Evolutionary conservation across 2,797 vertebrate genomes (phyloP).

Genomic region (Aulostomus chinensis): DNA sequence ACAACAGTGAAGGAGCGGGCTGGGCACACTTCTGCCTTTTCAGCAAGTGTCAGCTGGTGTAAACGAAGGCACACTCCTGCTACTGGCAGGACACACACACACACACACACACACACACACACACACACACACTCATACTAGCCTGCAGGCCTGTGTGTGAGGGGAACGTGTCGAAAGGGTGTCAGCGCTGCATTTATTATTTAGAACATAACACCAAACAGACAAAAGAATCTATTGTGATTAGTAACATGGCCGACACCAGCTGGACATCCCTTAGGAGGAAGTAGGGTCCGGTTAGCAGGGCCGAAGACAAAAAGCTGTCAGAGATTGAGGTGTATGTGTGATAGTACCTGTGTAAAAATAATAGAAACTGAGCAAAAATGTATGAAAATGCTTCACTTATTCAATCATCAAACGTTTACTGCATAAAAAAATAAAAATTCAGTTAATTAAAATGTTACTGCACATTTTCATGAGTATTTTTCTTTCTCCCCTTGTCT

Average conservation of each 20-base stretch:
- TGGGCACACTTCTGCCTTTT: conserved; percentile 63
- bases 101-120: conserved; percentile 11
- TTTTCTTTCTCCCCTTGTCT: too few relatives aligned
- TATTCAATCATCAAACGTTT: background rate
- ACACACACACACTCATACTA: conserved; percentile 28
- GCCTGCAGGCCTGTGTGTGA: conserved; percentile 37
- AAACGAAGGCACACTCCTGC: conserved; percentile 74
- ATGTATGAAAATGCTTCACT: background rate
- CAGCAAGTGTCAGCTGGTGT: conserved; percentile 58
- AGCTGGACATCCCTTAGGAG: conserved; percentile 23
- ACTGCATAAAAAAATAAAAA: too few relatives aligned
- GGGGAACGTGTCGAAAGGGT: conserved; percentile 47
- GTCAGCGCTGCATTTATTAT: conserved; percentile 72
- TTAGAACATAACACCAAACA: conserved; percentile 71
- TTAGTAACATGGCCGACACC: conserved; percentile 47
- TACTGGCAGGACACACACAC: conserved; percentile 40
- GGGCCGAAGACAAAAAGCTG: background rate
- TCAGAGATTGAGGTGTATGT: background rate
- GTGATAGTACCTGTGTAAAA: background rate
- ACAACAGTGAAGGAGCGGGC: conserved; percentile 75
- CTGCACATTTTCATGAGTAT: too few relatives aligned
- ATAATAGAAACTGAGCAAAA: too few relatives aligned
- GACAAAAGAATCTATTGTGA: conserved; percentile 73
- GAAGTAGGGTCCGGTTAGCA: conserved; percentile 18
- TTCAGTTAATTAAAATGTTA: too few relatives aligned